Percentiles rank a stretch among this genome's conserved stretches.
These are phyloP conservation scores for Apogon hyalosoma DNA, from an alignment of 2,797 vertebrate genomes.

Conservation along the genomic window DNA sequence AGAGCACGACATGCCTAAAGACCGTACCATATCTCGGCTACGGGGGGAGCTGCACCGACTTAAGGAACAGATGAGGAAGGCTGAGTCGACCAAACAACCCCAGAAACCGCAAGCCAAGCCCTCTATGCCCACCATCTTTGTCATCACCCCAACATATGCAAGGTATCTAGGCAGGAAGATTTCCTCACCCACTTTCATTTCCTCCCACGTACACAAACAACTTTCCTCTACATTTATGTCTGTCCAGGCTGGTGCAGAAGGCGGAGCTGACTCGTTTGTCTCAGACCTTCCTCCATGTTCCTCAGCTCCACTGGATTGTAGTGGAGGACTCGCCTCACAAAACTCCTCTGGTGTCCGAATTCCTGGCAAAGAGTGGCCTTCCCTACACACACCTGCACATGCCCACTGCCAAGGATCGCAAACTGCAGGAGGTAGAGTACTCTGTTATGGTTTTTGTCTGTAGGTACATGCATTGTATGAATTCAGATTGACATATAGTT, in stretches of 20 bases:
- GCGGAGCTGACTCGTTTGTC: slow-evolving; percentile 86
- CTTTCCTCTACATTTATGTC: neutral
- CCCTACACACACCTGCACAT: slow-evolving; percentile 84
- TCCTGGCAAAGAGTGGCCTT: slow-evolving; percentile 81
- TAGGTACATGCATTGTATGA: neutral
- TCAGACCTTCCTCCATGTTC: slow-evolving; percentile 86
- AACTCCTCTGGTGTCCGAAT: slow-evolving; percentile 77
- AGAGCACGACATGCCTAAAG: slow-evolving; percentile 82
- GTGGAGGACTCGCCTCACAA: slow-evolving; percentile 84
- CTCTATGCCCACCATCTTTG: slow-evolving; percentile 84
- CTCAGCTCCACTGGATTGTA: slow-evolving; percentile 86
- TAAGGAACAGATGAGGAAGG: slow-evolving; percentile 80
- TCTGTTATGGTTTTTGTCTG: no score
- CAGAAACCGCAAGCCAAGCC: slow-evolving; percentile 59
- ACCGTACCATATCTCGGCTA: slow-evolving; percentile 86
- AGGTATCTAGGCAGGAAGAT: slow-evolving; percentile 67
- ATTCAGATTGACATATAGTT: neutral
- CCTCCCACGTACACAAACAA: neutral
- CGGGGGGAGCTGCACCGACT: slow-evolving; percentile 85
- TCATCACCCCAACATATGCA: slow-evolving; percentile 91
- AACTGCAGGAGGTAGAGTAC: slow-evolving; percentile 80
- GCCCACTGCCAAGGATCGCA: slow-evolving; percentile 83
- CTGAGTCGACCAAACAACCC: slow-evolving; percentile 70
- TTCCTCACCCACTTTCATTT: neutral
- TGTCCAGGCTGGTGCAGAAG: slow-evolving; percentile 84